These are phyloP conservation scores for Antheraea pernyi DNA, from an alignment of 1,140 invertebrate species.

Conservation along the genomic window DNA sequence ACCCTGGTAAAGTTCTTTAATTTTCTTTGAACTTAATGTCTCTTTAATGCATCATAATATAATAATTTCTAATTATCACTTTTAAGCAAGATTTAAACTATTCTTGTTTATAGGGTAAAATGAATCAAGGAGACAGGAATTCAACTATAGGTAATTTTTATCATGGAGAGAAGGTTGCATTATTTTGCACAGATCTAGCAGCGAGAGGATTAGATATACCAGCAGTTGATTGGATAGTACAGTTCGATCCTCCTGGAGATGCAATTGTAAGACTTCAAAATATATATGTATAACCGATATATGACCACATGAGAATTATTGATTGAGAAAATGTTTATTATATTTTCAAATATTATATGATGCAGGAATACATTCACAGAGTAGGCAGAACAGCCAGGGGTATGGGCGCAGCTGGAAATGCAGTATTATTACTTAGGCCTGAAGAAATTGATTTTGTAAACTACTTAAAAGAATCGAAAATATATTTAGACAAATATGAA, in stretches of 20 bases:
- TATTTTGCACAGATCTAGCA: slow-evolving; percentile 97
- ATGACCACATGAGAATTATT: neutral
- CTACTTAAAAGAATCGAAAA: slow-evolving; percentile 92
- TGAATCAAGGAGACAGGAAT: slow-evolving; percentile 90
- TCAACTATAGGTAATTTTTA: slow-evolving; percentile 80
- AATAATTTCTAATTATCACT: too few relatives aligned
- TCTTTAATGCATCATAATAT: too few relatives aligned
- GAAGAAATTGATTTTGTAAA: slow-evolving; percentile 94
- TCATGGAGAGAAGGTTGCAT: slow-evolving; percentile 90
- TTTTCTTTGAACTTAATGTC: too few relatives aligned
- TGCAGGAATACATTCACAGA: slow-evolving; percentile 90
- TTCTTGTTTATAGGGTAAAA: slow-evolving; percentile 83
- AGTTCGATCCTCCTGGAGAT: slow-evolving; percentile 98
- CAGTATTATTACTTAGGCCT: slow-evolving; percentile 91
- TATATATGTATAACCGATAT: neutral
- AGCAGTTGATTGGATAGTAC: slow-evolving; percentile 97
- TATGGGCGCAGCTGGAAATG: slow-evolving; percentile 91
- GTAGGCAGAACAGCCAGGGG: slow-evolving; percentile 97
- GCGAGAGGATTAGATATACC: slow-evolving; percentile 97
- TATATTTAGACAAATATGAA: slow-evolving; percentile 81
- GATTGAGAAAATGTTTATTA: neutral
- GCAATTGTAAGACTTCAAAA: slow-evolving; percentile 85
- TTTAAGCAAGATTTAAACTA: neutral
- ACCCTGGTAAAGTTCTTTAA: too few relatives aligned
- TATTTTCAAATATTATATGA: slow-evolving; percentile 15